Evolutionary conservation across 2,797 vertebrate genomes (phyloP), one percentile per base, ranked within the genome.

Genomic region (Anas bahamensis): DNA sequence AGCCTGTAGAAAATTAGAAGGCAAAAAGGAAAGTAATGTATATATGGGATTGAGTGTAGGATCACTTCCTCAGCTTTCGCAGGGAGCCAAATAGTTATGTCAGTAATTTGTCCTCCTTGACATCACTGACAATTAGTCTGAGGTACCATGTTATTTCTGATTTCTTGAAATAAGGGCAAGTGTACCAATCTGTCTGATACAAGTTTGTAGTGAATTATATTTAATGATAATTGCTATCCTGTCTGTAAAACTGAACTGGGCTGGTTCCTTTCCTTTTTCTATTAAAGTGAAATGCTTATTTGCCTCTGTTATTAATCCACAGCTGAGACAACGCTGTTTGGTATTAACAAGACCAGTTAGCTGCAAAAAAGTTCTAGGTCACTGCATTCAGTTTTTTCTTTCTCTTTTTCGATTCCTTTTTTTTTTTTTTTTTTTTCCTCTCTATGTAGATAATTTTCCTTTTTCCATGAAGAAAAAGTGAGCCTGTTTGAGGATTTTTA

Each of bases 301-400:
- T 88, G 5, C 10, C 1, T 28, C n/a, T 7, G 3, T 13, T 83
- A 41, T 39, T 57, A 71, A 24, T 60, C 28, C 7, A 57, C 3
- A 22, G 23, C 7, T 63, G 17, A 42, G n/a, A 33, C 7, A 9
- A 24, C 0, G 1, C 8, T 2, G 7, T 66, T 90, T 52, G 26
- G 12, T 77, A 8, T 39, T 63, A 61, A 63, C 7, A 80, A 42
- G 29, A 46, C n/a, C 6, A 56, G 21, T 50, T 9, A 78, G 75
- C 28, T 35, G 9, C 41, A 76, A 52, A 84, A 86, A 4, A 9
- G 18, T 33, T 86, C 56, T n/a, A 13, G 17, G 23, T 79, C 4
- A 2, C 55, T 72, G 41, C 7, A 26, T 29, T 74, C 21, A 18
- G 42, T 44, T 18, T 5, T 55, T 69, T 33, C n/a, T 22, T 17